phyloP scores from a whole-genome alignment of 2,113 vertebrate genomes.

The Pholis gunnellus region DNA sequence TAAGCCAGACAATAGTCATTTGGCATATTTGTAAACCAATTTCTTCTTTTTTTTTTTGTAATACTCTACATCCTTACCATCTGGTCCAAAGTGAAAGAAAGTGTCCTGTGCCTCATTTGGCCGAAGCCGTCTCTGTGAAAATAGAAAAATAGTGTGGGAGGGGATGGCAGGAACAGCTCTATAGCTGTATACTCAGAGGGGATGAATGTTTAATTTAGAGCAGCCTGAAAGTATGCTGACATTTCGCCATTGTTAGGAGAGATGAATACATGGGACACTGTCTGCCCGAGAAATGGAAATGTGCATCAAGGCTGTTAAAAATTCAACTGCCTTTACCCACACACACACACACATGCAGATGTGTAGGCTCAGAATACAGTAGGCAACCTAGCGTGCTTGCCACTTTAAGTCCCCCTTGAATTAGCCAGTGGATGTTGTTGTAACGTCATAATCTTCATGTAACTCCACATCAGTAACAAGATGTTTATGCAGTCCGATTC shows the following conservation, averaged over 20 bases:
- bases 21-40: slow-evolving; percentile 39
- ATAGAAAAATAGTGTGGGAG: slow-evolving; percentile 59
- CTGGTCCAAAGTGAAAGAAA: slow-evolving; percentile 37
- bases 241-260: slow-evolving; percentile 80
- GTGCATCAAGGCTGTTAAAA: slow-evolving; percentile 78
- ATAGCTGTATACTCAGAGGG: slow-evolving; percentile 71
- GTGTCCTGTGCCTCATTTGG: slow-evolving; percentile 38
- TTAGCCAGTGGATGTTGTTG: slow-evolving; percentile 29
- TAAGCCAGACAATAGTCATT: slow-evolving; percentile 40
- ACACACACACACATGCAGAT: slow-evolving; percentile 56
- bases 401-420: slow-evolving; percentile 42
- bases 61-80: slow-evolving; percentile 18
- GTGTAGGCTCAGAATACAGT: slow-evolving; percentile 56
- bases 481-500: slow-evolving; percentile 14
- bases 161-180: slow-evolving; percentile 46
- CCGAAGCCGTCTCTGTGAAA: slow-evolving; percentile 44
- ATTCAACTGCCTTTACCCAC: slow-evolving; percentile 59
- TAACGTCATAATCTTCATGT: slow-evolving; percentile 30
- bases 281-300: slow-evolving; percentile 76
- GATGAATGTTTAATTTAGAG: slow-evolving; percentile 82
- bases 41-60: neutral
- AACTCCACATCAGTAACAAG: slow-evolving; percentile 12
- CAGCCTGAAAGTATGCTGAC: slow-evolving; percentile 79
- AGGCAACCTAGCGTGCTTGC: slow-evolving; percentile 8
- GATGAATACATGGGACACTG: slow-evolving; percentile 76